Conservation (phyloP, 2,113 vertebrate genomes). For the Prunella himalayana region DNA sequence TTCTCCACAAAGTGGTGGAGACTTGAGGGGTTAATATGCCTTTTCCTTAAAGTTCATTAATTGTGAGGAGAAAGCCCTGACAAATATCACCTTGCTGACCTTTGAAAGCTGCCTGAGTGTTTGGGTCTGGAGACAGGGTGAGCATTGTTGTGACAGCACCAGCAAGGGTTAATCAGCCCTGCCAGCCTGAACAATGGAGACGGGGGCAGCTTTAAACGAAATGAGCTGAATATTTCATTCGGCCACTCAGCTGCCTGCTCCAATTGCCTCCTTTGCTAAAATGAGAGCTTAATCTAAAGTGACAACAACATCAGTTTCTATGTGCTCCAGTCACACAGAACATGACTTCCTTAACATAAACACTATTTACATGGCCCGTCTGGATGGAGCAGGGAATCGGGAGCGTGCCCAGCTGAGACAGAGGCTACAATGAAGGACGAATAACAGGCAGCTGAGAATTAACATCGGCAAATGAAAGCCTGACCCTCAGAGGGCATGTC, state of each 20-base stretch:
- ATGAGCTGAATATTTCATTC: constrained; percentile 91
- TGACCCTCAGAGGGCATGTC: constrained; percentile 75
- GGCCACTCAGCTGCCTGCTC: constrained; percentile 83
- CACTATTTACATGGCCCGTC: constrained; percentile 79
- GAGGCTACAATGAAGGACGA: constrained; percentile 69
- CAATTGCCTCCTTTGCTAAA: constrained; percentile 80
- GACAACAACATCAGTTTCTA: constrained; percentile 90
- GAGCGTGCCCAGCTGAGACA: constrained; percentile 71
- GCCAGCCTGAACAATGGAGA: constrained; percentile 79
- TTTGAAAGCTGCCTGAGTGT: neutral
- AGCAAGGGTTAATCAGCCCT: constrained; percentile 72
- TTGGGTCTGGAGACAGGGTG: neutral
- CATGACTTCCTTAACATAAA: constrained; percentile 90
- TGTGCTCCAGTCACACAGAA: constrained; percentile 86
- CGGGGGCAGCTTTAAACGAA: constrained; percentile 81
- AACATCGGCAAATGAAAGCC: constrained; percentile 74
- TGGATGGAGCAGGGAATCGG: constrained; percentile 66
- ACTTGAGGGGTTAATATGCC: neutral
- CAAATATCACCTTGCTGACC: neutral
- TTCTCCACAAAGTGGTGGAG: neutral
- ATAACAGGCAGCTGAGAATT: constrained; percentile 74
- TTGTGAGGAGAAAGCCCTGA: neutral
- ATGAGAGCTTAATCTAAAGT: constrained; percentile 83
- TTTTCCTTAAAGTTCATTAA: neutral
- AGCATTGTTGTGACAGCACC: constrained; percentile 17